phyloP scores from a whole-genome alignment of 2,797 vertebrate genomes.

The Tokudaia muenninki region DNA sequence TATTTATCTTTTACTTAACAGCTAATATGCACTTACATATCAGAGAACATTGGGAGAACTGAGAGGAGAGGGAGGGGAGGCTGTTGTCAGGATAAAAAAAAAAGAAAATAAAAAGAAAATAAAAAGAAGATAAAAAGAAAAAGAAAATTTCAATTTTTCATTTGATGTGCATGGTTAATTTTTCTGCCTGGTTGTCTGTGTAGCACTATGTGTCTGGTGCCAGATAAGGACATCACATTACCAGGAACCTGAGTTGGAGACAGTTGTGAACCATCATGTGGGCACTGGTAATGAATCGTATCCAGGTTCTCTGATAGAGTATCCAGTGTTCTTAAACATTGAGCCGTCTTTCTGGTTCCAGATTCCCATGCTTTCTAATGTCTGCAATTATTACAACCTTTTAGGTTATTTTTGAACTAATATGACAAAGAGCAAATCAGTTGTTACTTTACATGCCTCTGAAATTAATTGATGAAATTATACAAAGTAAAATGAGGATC shows the following conservation, averaged over 20 bases:
- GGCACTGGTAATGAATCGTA: not conserved
- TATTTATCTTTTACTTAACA: not conserved
- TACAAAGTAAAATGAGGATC: slow-evolving; percentile 74
- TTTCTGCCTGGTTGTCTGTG: not conserved
- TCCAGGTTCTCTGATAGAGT: not conserved
- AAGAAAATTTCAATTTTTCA: not conserved
- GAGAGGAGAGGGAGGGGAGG: not conserved
- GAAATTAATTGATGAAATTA: slow-evolving; percentile 57
- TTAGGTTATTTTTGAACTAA: slow-evolving; percentile 35
- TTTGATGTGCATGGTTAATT: not conserved
- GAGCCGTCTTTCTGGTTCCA: not conserved
- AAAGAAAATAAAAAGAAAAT: no score
- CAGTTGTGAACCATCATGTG: not conserved
- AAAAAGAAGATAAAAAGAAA: not conserved
- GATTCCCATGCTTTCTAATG: slow-evolving; percentile 52
- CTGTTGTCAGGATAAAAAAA: not conserved
- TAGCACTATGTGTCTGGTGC: not conserved
- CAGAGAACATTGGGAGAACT: not conserved
- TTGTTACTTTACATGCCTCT: not conserved
- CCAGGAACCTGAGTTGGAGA: not conserved
- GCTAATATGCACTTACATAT: not conserved
- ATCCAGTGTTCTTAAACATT: not conserved
- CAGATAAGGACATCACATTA: not conserved
- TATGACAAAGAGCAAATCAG: slow-evolving; percentile 61
- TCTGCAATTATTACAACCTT: not conserved